A percentile compares a stretch with the other conserved stretches of the same genome.
Conservation (phyloP, 2,888 invertebrate genomes). For the Ganaspis brasiliensis region DNA sequence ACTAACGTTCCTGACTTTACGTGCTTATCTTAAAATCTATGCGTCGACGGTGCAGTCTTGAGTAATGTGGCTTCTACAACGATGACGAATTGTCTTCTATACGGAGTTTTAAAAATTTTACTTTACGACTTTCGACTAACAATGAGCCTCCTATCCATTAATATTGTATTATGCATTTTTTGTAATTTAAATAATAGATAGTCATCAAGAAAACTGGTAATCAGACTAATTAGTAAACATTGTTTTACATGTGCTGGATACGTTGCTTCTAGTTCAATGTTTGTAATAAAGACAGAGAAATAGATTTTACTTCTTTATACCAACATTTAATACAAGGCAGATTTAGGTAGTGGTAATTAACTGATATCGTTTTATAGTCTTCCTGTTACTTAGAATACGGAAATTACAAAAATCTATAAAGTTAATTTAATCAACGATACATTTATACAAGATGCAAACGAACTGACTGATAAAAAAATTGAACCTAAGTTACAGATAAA, state of each 20-base stretch:
- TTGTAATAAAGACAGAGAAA: too few species aligned
- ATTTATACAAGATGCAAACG: too few species aligned
- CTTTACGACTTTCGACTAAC: slow-evolving; percentile 33
- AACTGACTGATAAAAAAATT: too few species aligned
- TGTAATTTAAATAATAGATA: slow-evolving; percentile 9
- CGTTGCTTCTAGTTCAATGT: too few species aligned
- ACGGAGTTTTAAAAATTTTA: not conserved
- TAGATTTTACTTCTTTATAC: too few species aligned
- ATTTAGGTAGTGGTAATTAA: too few species aligned
- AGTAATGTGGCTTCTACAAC: slow-evolving; percentile 8
- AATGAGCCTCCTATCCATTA: slow-evolving; percentile 17
- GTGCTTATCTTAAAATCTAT: slow-evolving; percentile 35
- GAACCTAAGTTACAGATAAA: too few species aligned
- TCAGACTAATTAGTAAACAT: slow-evolving; percentile 28
- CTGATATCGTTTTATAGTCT: too few species aligned
- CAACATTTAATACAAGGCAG: too few species aligned
- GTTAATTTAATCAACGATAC: too few species aligned
- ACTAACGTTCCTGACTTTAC: slow-evolving; percentile 38
- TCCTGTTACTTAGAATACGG: too few species aligned
- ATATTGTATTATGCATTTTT: slow-evolving; percentile 22
- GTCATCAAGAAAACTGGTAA: slow-evolving; percentile 2
- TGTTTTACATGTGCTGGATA: not conserved
- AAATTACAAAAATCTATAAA: too few species aligned
- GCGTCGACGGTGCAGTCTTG: slow-evolving; percentile 21
- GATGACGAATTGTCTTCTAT: slow-evolving; percentile 39